Base-by-base conservation (phyloP, 2,113 vertebrate genomes). In the Protomyctophum bolini region DNA sequence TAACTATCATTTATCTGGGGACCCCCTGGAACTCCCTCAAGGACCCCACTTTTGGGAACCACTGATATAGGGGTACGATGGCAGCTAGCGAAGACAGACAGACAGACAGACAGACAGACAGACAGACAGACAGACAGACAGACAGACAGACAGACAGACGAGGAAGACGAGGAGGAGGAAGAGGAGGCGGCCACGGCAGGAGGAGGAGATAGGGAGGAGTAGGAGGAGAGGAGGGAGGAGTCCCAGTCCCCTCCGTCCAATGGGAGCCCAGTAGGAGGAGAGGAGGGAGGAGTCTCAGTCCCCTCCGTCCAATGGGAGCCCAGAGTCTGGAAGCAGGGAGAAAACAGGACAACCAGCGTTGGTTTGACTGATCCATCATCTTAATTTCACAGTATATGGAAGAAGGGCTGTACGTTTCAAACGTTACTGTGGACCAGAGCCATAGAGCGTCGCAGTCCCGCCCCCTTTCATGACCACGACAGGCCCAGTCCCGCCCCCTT, bases 261-360 rank as follows among this genome's bases (percentile, higher is more conserved):
- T n/a, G n/a, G n/a, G n/a, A 52, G 48, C 7, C 41, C 11, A 52
- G 29, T n/a, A 68, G 74, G 70, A 86, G 54, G 58, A 80, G 75
- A 75, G 72, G 76, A 64, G 81, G 21, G 74, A 80, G 52, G 46
- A 79, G 78, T 66, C 74, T 87, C 85, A 90, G n/a, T 77, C 79
- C 68, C 72, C 82, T 29, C 77, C 86, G 75, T 81, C 88, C 21
- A 21, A 21, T 83, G 82, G 81, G 61, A 57, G 83, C 72, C 73
- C 81, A 66, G 75, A 79, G 82, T 83, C 89, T 91, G 85, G 8
- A 85, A 81, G 79, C 73, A 80, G 77, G 84, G 68, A 84, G 79
- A 69, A 66, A 75, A 80, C 69, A 73, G 76, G 50, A 63, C 70
- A 12, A 45, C 51, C 12, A 2, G 51, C 12, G 11, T 9, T 52